Conservation (phyloP, 2,888 invertebrate species). For the Cheilosia impressa region DNA sequence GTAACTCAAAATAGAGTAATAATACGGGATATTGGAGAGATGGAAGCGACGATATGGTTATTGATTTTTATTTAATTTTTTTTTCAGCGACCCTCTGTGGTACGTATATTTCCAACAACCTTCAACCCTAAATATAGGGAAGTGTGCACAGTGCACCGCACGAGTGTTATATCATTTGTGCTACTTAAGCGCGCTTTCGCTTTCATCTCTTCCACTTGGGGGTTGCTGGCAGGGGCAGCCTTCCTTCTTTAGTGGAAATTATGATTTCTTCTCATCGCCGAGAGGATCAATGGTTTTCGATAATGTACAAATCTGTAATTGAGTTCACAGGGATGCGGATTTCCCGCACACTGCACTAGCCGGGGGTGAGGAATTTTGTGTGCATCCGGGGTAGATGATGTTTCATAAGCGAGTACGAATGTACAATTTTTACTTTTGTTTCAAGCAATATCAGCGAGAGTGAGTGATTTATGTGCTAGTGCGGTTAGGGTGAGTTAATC, state of each 20-base stretch:
- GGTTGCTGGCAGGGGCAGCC: constrained; percentile 30
- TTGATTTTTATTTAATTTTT: constrained; percentile 47
- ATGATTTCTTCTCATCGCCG: constrained; percentile 50
- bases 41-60: constrained; percentile 58
- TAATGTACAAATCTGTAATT: constrained; percentile 52
- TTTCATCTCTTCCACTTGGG: constrained; percentile 66
- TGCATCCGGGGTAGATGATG: constrained; percentile 1
- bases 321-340: constrained; percentile 49
- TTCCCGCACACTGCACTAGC: constrained; percentile 48
- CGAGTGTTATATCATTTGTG: constrained; percentile 35
- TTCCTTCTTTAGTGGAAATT: constrained; percentile 26
- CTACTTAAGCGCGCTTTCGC: constrained; percentile 53
- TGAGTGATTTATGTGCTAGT: constrained; percentile 32
- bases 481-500: constrained; percentile 1
- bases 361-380: constrained; percentile 36
- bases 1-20: constrained; percentile 57
- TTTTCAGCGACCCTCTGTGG: constrained; percentile 7
- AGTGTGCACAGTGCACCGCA: constrained; percentile 13
- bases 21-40: constrained; percentile 38
- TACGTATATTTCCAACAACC: constrained; percentile 19
- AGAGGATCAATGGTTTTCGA: constrained; percentile 42
- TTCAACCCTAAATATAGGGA: constrained; percentile 53
- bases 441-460: constrained; percentile 53
- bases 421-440: constrained; percentile 36
- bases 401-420: constrained; percentile 40